Evolutionary conservation across 1,140 invertebrate species (phyloP).

Genomic region (Scaptomyza hsui): DNA sequence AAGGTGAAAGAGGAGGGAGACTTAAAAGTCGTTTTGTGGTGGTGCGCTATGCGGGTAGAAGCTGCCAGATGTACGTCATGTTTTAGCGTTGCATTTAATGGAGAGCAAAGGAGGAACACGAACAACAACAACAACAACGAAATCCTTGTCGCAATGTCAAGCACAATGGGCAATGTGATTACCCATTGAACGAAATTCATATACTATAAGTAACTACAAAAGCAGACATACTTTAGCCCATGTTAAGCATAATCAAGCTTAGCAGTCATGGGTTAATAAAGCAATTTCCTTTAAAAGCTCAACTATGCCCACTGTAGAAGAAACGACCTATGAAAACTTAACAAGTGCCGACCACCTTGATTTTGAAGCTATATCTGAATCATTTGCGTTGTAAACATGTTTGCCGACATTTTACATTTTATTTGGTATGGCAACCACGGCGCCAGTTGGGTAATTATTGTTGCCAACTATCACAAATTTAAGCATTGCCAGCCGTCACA

Average conservation of each 20-base stretch:
- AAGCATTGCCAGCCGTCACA: too few relatives aligned
- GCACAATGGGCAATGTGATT: constrained; percentile 36
- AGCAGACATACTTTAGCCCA: too few relatives aligned
- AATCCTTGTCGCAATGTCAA: constrained; percentile 25
- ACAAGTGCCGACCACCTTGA: constrained; percentile 71
- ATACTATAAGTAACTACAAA: neutral
- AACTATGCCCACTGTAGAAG: constrained; percentile 46
- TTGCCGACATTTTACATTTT: constrained; percentile 42
- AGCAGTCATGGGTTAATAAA: too few relatives aligned
- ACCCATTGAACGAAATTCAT: neutral
- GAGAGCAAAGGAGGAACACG: constrained; percentile 24
- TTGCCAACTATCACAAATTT: too few relatives aligned
- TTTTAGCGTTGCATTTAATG: constrained; percentile 52
- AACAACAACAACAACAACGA: constrained; percentile 33
- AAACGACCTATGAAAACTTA: constrained; percentile 34
- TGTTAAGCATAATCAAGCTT: too few relatives aligned
- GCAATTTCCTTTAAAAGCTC: too few relatives aligned
- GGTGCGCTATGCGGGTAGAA: constrained; percentile 64
- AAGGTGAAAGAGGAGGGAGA: neutral
- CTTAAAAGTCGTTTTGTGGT: constrained; percentile 30
- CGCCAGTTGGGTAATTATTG: constrained; percentile 53
- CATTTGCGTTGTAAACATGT: constrained; percentile 65
- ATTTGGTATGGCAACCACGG: constrained; percentile 47
- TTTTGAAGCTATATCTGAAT: constrained; percentile 50
- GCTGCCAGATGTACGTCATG: constrained; percentile 71